Base-by-base conservation (phyloP, 1,140 invertebrate species). In the Neodiprion fabricii region DNA sequence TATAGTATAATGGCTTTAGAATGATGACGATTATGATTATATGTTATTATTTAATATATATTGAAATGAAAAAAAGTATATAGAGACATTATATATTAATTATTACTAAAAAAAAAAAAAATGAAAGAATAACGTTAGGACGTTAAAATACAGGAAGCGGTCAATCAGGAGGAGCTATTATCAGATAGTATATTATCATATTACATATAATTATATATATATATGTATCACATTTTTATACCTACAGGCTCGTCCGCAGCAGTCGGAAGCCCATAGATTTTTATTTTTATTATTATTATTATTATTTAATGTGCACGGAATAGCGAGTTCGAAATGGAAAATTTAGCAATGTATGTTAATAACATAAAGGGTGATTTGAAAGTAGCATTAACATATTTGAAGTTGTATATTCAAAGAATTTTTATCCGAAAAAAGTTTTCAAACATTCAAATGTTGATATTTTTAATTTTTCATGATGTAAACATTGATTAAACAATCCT, bases 31-130 rank as follows among this genome's bases (percentile, higher is more conserved):
- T 78, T 72, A 73, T 81, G 83, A 79, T 73, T 69, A 77, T 80
- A 79, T 77, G 79, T 76, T 40, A 81, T 81, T 82, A 83, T 82
- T 84, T 84, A 84, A 82, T 81, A 84, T 71, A 71, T 71, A 71
- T 71, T 71, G 7, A 71, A 71, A 50, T 40, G 11, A 61, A 71
- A 40, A 28, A 71, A 71, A 14, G 48, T 84, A 84, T 84, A 72
- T 77, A 77, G 73, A 82, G 74, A 78, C 73, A 72, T 75, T 78
- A 77, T 75, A 82, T 78, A 80, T 70, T 71, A 70, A 61, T 70
- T 74, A 74, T 74, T 67, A 75, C 48, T 4, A 61, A 14, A 61
- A 9, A 61, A 53, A n/a, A 53, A 1, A 17, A 61, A 61, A 61
- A 61, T 14, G 53, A 61, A 61, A 61, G 53, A 61, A 17, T 14